Base-by-base conservation (phyloP, 30 jellyfish, hydroid and myxozoan genomes). In the Phacellophora camtschatica region DNA sequence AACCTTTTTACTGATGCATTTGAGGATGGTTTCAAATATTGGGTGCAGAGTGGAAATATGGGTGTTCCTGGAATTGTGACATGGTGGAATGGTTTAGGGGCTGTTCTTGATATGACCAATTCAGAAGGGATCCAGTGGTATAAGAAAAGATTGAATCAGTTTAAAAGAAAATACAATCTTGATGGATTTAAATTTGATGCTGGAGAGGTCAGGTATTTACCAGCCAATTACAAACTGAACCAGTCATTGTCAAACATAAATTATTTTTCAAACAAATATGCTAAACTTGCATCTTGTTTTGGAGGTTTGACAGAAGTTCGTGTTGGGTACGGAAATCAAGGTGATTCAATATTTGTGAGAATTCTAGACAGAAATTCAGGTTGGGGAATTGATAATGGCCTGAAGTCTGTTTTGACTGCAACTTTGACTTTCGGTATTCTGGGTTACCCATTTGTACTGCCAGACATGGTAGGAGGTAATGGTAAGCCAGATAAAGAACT, bases 391-490 rank as follows among this genome's bases (percentile, higher is more conserved):
- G 92, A 86, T n/a, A 92, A 92, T 85, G 98, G 98, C 5, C 61
- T 92, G 85, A 77, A 81, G 55, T 85, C 96, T 4, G 96, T 92
- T 16, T n/a, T 92, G 12, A 85, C 98, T 10, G 92, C 98, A 2
- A 66, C 95, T 28, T 73, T 92, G 37, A 92, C 98, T 7, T 74
- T 92, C 37, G 92, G 98, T 1, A 68, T 92, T 29, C 79, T 92
- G 1, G 98, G 98, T 2, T 92, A 92, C 66, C 98, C 98, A 0
- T 92, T 70, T 46, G 67, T 92, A 16, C 81, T 92, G 10, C 98
- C 98, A 18, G 98, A 92, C 73, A 92, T 92, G 98, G 96, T 92
- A 34, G 98, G 98, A 6, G 98, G 98, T 15, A 92, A 92, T 85
- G 64, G 85, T 27, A 56, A 33, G 50, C 97, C 97, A 34, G 91